Evolutionary conservation across 1,140 invertebrate genomes (phyloP), one percentile per base, ranked within the genome.

Genomic region (Sycophila sp.): DNA sequence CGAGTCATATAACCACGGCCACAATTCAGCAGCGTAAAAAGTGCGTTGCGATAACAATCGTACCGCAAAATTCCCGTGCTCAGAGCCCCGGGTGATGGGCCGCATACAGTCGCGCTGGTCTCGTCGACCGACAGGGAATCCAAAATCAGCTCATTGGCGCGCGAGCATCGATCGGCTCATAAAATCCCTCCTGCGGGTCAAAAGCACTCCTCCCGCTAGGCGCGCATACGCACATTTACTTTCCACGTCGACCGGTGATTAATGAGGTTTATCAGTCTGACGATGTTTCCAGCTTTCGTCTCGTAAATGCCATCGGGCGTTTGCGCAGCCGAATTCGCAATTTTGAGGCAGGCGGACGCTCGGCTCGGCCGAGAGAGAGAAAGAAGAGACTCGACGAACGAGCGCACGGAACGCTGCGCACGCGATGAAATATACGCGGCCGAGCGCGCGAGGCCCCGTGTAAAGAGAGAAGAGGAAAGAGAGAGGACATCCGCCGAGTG

Each of bases 101-200:
- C n/a, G n/a, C n/a, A n/a, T n/a, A n/a, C n/a, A n/a, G n/a, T n/a
- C n/a, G 42, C 42, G 42, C 42, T 47, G n/a, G n/a, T n/a, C n/a
- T n/a, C n/a, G n/a, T n/a, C 17, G 47, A 4, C 24, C 36, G 5
- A 56, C 36, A 56, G 65, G 7, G 36, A 59, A 58, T 58, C 42
- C 42, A 26, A 59, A 68, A 51, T 53, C 53, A 51, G 56, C 56
- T 53, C 47, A 42, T 40, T 66, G 22, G 22, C 51, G 36, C 34
- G 51, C 22, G 51, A 58, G 13, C 45, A 51, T 60, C 40, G 34
- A 26, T 60, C 56, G 56, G 17, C 66, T 60, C 66, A 69, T 69
- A 69, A 68, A 69, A 69, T 17, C 15, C 55, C n/a, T n/a, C n/a
- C n/a, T n/a, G n/a, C n/a, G n/a, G n/a, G n/a, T n/a, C n/a, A n/a